Conservation (phyloP, 2,797 vertebrate genomes). For the Telmatherina bonti region DNA sequence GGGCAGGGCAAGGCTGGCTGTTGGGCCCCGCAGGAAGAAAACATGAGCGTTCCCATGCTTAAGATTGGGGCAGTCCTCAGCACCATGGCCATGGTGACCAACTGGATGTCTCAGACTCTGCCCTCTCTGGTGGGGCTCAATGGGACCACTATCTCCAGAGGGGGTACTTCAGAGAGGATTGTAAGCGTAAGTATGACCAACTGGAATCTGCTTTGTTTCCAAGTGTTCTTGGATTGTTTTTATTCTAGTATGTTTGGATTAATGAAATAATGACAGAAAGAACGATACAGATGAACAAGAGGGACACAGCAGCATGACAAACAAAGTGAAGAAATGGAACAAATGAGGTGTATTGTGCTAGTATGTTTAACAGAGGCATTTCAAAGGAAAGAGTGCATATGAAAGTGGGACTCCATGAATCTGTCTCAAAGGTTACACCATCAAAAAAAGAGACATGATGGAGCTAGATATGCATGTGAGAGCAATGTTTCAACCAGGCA, state of each 20-base stretch:
- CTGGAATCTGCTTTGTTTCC: conserved; percentile 28
- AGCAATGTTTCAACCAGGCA: conserved; percentile 42
- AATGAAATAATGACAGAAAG: conserved; percentile 11
- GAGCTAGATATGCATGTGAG: conserved; percentile 41
- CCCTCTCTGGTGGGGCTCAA: conserved; percentile 94
- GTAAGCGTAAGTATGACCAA: conserved; percentile 86
- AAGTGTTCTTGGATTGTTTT: conserved; percentile 23
- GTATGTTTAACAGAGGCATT: conserved; percentile 2
- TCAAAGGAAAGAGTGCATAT: conserved; percentile 15
- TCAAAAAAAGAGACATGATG: conserved; percentile 33
- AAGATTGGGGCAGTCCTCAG: conserved; percentile 97
- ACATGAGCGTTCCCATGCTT: conserved; percentile 93
- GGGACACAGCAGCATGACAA: conserved; percentile 29
- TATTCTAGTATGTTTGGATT: conserved; percentile 24
- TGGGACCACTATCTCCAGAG: conserved; percentile 88
- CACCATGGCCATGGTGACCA: conserved; percentile 99
- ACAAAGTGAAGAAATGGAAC: conserved; percentile 13
- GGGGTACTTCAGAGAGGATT: conserved; percentile 91
- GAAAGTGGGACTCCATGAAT: neutral
- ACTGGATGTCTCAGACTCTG: conserved; percentile 98
- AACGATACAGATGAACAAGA: conserved; percentile 33
- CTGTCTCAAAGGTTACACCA: conserved; percentile 15
- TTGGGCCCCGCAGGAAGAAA: conserved; percentile 74
- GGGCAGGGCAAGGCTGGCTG: conserved; percentile 64
- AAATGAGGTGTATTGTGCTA: neutral